Base-by-base conservation (phyloP, 2,888 invertebrate species). In the Schizotus pectinicornis region DNA sequence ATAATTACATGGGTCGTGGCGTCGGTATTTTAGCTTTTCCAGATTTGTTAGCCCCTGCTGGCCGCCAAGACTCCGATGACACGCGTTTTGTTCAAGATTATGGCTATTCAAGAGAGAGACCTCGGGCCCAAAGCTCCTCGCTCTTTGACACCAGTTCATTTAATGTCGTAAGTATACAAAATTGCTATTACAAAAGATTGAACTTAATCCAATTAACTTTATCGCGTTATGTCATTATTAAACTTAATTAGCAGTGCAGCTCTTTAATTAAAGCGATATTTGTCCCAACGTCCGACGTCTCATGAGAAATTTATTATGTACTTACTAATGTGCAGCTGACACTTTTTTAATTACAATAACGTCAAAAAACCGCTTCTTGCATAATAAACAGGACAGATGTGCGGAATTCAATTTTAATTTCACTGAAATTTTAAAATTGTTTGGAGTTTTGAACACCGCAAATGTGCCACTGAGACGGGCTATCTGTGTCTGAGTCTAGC, bases 11-110 rank as follows among this genome's bases (percentile, higher is more conserved):
- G 59, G 68, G 61, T 45, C 66, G 67, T 42, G 65, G 67, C 50
- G 72, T 74, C 30, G 75, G 76, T 30, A 65, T 79, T 59, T 70
- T 80, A 64, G 71, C 79, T 41, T 78, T 79, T 67, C 81, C 81
- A 13, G 79, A 81, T 67, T 67, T 79, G 48, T 67, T 80, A 63
- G 79, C 79, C 46, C 77, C 79, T 46, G 74, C 78, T 56, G 65
- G 76, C 53, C 69, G 73, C 43, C 65, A 60, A 32, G 62, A 67
- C 41, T 64, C 71, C 33, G 72, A 72, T 45, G 69, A 74, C 49
- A 65, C 70, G 42, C 70, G 72, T 59, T 74, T 72, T 59, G 66
- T 74, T 37, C 73, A 75, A 33, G 75, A 77, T 61, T 74, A 74
- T 53, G 64, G 70, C 47, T 77, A 75, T 56, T 67, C 71, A 49